Percentiles rank a stretch among this genome's conserved stretches.
phyloP scores from a whole-genome alignment of 2,113 vertebrate species.

The Panthera leo region DNA sequence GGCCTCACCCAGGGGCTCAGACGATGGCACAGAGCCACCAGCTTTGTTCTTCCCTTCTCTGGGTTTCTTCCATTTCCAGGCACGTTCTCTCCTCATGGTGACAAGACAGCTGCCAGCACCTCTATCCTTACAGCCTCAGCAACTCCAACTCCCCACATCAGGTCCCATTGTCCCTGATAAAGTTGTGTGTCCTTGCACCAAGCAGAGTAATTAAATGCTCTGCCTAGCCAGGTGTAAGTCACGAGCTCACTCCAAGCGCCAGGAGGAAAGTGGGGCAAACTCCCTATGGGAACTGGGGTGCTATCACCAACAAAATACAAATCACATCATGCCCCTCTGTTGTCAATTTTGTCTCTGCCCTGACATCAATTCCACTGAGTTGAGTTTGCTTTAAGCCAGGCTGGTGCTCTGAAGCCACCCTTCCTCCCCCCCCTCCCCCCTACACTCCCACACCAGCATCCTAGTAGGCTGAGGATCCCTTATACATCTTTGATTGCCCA shows the following conservation, averaged over 20 bases:
- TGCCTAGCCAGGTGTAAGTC: neutral
- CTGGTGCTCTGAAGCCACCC: neutral
- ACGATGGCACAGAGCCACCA: too few relatives aligned
- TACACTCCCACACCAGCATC: too few relatives aligned
- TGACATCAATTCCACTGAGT: neutral
- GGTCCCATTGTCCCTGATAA: neutral
- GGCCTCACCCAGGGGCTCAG: neutral
- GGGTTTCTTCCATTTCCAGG: neutral
- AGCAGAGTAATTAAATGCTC: neutral
- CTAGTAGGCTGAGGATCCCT: neutral
- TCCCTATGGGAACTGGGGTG: neutral
- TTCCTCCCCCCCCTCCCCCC: neutral
- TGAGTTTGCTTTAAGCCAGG: neutral
- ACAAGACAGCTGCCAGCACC: neutral
- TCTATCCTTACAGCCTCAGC: neutral
- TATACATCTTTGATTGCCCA: neutral
- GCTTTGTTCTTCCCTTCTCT: neutral
- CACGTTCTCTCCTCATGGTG: neutral
- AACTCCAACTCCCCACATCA: too few relatives aligned
- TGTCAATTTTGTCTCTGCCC: neutral
- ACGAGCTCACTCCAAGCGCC: neutral
- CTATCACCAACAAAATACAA: neutral
- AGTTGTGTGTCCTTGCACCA: neutral
- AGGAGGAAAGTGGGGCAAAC: neutral
- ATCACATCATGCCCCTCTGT: rapidly evolving